Evolutionary conservation across 2,113 vertebrate species (phyloP), one percentile per base, ranked within the genome.

Genomic region (Passer montanus): DNA sequence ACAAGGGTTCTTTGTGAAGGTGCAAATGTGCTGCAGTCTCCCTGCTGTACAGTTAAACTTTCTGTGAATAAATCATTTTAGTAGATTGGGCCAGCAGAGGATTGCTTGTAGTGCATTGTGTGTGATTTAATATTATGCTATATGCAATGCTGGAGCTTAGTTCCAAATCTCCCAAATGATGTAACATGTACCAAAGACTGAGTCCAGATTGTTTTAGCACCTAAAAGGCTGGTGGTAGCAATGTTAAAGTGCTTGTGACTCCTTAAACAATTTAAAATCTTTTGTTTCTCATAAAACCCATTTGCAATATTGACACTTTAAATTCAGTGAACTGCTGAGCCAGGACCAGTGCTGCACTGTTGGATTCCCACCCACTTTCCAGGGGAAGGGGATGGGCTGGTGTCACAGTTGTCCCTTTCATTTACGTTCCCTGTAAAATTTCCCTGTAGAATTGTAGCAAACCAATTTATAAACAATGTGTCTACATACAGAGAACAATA

Each of bases 11-110:
- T 94, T 95, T 89, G 95, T 92, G 75, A 83, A 90, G 94, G 91
- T 94, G 77, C 78, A 93, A 93, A 96, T 77, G 59, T 82, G 73
- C 63, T 82, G 89, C 62, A 66, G 39, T 84, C 27, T 97, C 94
- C 95, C 94, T 95, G 64, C 78, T 88, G 93, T 70, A 94, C 93
- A 91, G 73, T 96, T 96, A 95, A 87, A 94, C 60, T 96, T 96
- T 68, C 76, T 64, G 62, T 75, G 59, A 74, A 91, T 96, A 95
- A 94, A 97, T 97, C 94, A 96, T 93, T 94, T 93, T 62, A 85
- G 90, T 94, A 95, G 96, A 96, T 95, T 91, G 87, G 89, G 78
- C 64, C 94, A 91, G 93, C 6, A 6, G 96, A 97, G 96, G 84
- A 95, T 96, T 95, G 90, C 95, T 77, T 87, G 66, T 66, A 92